Evolutionary conservation across 2,888 invertebrate species (phyloP).

Genomic region (Phymatocera aterrima): DNA sequence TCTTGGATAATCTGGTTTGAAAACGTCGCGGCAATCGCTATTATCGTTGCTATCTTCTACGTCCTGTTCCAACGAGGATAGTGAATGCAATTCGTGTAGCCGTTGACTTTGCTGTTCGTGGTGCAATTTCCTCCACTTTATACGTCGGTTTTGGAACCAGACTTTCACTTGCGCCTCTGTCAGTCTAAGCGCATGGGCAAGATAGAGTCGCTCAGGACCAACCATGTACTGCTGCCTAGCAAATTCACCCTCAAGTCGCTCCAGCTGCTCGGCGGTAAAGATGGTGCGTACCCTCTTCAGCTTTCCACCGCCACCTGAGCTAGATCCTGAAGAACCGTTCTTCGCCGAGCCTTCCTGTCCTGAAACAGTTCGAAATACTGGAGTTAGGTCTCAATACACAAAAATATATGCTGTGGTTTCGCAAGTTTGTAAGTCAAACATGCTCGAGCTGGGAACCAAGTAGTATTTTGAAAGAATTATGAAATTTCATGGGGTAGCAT

Average conservation of each 20-base stretch:
- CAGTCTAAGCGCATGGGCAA: conserved; percentile 91
- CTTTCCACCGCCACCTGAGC: conserved; percentile 78
- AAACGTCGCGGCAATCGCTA: conserved; percentile 70
- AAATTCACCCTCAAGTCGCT: conserved; percentile 95
- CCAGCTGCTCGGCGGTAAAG: conserved; percentile 97
- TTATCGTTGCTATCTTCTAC: conserved; percentile 76
- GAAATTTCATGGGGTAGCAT: background rate
- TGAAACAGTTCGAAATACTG: conserved; percentile 56
- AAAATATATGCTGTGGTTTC: too few species aligned
- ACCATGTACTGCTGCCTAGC: conserved; percentile 99
- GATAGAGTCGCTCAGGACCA: conserved; percentile 93
- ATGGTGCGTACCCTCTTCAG: conserved; percentile 94
- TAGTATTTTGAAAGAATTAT: background rate
- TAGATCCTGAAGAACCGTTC: conserved; percentile 69
- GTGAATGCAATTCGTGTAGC: conserved; percentile 78
- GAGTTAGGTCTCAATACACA: background rate
- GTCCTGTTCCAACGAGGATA: conserved; percentile 71
- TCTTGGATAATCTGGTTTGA: conserved; percentile 6
- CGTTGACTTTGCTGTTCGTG: conserved; percentile 93
- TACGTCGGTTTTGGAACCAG: conserved; percentile 88
- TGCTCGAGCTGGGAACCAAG: background rate
- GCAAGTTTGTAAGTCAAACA: too few species aligned
- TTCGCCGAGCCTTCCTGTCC: conserved; percentile 72
- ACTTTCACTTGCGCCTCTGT: conserved; percentile 90
- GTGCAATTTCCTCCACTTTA: conserved; percentile 97